Percentiles rank a stretch among this genome's conserved stretches.
These are phyloP conservation scores for Drosophila fulvimacula DNA, from an alignment of 2,888 invertebrate species.

Conservation along the genomic window DNA sequence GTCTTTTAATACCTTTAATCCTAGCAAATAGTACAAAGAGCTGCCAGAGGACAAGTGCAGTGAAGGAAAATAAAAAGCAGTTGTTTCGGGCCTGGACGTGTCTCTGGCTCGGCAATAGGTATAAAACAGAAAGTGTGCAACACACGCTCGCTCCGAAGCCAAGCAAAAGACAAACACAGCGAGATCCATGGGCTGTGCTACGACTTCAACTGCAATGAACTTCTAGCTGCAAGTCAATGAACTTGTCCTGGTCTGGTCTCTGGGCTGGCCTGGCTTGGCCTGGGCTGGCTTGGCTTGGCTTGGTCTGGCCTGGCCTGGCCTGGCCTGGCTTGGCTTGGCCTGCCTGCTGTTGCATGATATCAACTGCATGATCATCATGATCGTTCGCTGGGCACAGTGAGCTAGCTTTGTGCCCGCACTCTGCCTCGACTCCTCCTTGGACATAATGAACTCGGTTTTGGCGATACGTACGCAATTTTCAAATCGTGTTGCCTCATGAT, in stretches of 20 bases:
- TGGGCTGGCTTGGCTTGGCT: slow-evolving; percentile 16
- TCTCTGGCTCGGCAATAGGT: slow-evolving; percentile 52
- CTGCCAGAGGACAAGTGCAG: slow-evolving; percentile 67
- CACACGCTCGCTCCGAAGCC: slow-evolving; percentile 71
- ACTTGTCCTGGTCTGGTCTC: slow-evolving; percentile 68
- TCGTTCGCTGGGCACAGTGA: slow-evolving; percentile 58
- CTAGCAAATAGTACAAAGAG: slow-evolving; percentile 75
- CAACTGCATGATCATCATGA: slow-evolving; percentile 73
- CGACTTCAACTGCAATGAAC: slow-evolving; percentile 78
- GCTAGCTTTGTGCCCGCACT: slow-evolving; percentile 64
- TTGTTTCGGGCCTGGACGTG: slow-evolving; percentile 42
- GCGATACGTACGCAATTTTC: slow-evolving; percentile 74
- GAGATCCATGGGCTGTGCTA: slow-evolving; percentile 36
- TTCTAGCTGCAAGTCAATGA: slow-evolving; percentile 78
- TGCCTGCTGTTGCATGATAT: slow-evolving; percentile 62
- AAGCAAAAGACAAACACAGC: slow-evolving; percentile 64
- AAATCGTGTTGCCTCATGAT: slow-evolving; percentile 73
- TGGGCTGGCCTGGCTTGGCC: slow-evolving; percentile 26
- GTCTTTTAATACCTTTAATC: slow-evolving; percentile 77
- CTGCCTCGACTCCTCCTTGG: slow-evolving; percentile 54
- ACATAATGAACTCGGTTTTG: slow-evolving; percentile 78
- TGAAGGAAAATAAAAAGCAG: slow-evolving; percentile 35
- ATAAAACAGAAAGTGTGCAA: slow-evolving; percentile 79
- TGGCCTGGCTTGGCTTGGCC: slow-evolving; percentile 16
- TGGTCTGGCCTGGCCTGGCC: slow-evolving; percentile 21